Conservation (phyloP, 2,113 vertebrate genomes). For the Tragelaphus scriptus region DNA sequence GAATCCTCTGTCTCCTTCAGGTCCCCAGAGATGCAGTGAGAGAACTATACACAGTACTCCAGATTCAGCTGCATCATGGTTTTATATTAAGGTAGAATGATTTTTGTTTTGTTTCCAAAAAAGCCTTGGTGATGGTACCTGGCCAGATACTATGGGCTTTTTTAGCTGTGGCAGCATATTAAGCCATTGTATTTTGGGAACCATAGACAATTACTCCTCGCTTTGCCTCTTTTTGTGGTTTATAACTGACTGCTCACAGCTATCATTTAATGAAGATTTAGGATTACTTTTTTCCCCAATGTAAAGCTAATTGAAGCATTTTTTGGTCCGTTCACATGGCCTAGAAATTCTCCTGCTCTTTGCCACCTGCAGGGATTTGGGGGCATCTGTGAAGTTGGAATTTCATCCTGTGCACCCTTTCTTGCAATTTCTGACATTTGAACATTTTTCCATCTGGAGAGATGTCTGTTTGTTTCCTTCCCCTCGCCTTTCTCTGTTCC, state of each 20-base stretch:
- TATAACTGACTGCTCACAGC: not conserved
- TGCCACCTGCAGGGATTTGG: not conserved
- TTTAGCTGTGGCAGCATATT: conserved; percentile 44
- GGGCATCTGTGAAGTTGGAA: not conserved
- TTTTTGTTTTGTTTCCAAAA: conserved; percentile 43
- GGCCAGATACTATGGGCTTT: conserved; percentile 19
- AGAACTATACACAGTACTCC: not conserved
- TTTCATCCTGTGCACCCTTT: not conserved
- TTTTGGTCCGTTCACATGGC: not conserved
- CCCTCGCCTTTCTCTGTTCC: not conserved
- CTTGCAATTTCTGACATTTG: not conserved
- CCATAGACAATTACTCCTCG: not conserved
- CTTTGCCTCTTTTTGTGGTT: not conserved
- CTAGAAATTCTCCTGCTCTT: not conserved
- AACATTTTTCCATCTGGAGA: not conserved
- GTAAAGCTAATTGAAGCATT: not conserved
- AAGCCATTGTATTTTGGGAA: conserved; percentile 6
- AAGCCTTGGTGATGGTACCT: conserved; percentile 13
- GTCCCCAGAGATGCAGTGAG: conserved; percentile 2
- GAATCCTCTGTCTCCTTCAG: not conserved
- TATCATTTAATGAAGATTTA: not conserved
- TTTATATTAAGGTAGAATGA: not conserved
- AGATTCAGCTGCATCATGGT: not conserved
- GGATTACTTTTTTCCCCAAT: not conserved
- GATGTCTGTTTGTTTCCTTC: not conserved